Percentiles rank a stretch among this genome's conserved stretches.
Evolutionary conservation across 2,888 invertebrate species (phyloP).

Genomic region (Eupithecia tripunctaria): DNA sequence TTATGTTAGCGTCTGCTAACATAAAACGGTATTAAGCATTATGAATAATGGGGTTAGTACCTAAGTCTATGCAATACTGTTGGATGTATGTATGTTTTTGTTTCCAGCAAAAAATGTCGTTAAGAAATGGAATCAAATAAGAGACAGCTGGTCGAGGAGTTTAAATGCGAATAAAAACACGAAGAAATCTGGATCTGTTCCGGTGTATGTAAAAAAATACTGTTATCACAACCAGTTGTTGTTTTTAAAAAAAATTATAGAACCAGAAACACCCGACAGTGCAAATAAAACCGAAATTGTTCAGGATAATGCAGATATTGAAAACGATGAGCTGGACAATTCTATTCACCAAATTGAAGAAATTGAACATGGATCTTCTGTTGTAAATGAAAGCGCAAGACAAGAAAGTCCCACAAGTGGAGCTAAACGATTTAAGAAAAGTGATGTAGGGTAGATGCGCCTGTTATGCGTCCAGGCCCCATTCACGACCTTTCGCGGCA

Average conservation of each 20-base stretch:
- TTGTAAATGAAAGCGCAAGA: background rate
- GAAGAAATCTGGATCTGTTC: background rate
- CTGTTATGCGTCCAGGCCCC: no score
- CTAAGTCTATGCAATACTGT: background rate
- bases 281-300: background rate
- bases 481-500: no score
- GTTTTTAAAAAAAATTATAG: background rate
- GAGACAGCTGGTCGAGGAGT: background rate
- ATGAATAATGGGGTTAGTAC: no score
- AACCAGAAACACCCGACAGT: background rate
- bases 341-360: background rate
- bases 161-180: background rate
- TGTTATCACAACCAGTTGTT: background rate
- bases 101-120: background rate
- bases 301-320: background rate
- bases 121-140: background rate
- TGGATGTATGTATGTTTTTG: background rate
- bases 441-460: no score
- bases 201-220: background rate
- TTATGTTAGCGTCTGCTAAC: no score
- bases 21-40: no score
- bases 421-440: background rate
- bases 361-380: background rate
- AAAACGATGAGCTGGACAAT: background rate
- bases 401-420: background rate